These are phyloP conservation scores for Holothuria scabra DNA, from an alignment of 53 echinoderm and acorn worm genomes.

Conservation along the genomic window DNA sequence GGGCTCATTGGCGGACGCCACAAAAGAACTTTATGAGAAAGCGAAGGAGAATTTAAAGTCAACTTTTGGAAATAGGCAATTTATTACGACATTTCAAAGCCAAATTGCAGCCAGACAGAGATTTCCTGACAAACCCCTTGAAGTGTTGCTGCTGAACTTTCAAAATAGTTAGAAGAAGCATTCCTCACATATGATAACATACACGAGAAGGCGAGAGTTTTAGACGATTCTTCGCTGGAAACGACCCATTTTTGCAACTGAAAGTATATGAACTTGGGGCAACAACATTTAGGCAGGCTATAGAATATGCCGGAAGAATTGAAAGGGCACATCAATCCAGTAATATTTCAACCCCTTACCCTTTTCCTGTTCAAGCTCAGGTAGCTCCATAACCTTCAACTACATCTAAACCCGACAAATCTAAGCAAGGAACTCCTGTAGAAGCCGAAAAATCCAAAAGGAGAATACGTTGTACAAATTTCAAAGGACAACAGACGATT, in stretches of 20 bases:
- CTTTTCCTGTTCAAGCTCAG: too few species aligned
- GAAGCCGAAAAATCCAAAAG: too few species aligned
- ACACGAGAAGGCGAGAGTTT: background rate
- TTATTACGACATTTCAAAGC: background rate
- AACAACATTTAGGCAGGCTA: background rate
- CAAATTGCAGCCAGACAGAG: background rate
- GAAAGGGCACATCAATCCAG: background rate
- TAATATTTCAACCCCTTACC: background rate
- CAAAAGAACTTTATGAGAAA: background rate
- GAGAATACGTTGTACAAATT: too few species aligned
- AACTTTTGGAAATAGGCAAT: background rate
- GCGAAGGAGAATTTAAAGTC: background rate
- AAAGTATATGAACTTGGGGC: background rate
- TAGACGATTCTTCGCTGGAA: background rate
- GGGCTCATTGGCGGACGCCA: background rate
- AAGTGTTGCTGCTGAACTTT: constrained; percentile 4
- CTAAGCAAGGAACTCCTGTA: too few species aligned
- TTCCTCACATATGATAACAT: background rate
- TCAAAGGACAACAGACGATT: too few species aligned
- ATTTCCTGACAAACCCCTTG: background rate
- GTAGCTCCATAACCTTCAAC: too few species aligned
- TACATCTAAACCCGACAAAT: too few species aligned
- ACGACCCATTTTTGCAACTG: background rate
- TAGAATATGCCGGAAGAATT: background rate
- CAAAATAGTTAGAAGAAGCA: background rate